phyloP scores from a whole-genome alignment of 2,888 invertebrate genomes.

The Lomographa bimaculata region DNA sequence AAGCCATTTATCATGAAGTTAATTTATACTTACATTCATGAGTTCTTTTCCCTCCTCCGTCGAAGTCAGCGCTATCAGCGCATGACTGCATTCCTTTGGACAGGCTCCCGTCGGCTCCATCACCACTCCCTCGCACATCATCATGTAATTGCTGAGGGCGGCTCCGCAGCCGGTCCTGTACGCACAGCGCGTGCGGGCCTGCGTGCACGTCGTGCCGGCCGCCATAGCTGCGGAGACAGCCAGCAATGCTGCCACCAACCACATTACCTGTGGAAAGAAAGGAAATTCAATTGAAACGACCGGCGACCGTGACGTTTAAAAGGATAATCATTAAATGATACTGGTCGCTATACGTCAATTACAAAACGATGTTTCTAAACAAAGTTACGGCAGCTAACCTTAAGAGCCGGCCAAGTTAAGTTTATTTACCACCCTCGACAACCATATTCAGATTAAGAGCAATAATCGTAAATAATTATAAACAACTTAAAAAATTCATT shows the following conservation, averaged over 20 bases:
- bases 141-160: slow-evolving; percentile 90
- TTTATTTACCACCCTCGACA: too few relatives aligned
- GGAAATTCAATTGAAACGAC: too few relatives aligned
- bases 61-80: slow-evolving; percentile 90
- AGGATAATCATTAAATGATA: background rate
- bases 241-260: slow-evolving; percentile 60
- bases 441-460: too few relatives aligned
- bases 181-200: slow-evolving; percentile 89
- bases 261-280: slow-evolving; percentile 60
- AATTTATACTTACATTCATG: slow-evolving; percentile 89
- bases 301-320: too few relatives aligned
- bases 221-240: slow-evolving; percentile 55
- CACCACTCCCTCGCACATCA: slow-evolving; percentile 88
- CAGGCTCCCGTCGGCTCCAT: slow-evolving; percentile 84
- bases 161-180: slow-evolving; percentile 90
- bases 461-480: too few relatives aligned
- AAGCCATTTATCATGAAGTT: slow-evolving; percentile 90
- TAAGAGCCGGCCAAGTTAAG: too few relatives aligned
- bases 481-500: too few relatives aligned
- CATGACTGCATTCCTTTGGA: slow-evolving; percentile 89
- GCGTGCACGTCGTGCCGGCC: slow-evolving; percentile 80
- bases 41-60: slow-evolving; percentile 91
- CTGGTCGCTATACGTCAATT: too few relatives aligned
- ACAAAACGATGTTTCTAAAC: too few relatives aligned
- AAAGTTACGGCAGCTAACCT: too few relatives aligned